These are phyloP conservation scores for Hyalella azteca DNA, from an alignment of 2,888 invertebrate genomes.

Conservation along the genomic window DNA sequence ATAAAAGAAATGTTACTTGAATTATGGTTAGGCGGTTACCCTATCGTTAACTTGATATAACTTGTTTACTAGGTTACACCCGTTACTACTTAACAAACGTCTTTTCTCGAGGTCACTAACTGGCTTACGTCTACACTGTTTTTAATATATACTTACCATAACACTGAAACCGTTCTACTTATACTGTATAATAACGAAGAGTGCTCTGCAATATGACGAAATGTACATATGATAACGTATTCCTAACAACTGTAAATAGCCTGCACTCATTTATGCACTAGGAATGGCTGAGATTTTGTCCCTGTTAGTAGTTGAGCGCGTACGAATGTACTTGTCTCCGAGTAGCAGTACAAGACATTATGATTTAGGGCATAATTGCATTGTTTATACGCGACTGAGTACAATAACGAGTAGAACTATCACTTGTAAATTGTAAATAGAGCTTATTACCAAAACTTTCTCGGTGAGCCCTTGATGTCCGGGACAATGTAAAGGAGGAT, in stretches of 20 bases:
- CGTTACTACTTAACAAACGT: not conserved
- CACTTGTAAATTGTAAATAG: slow-evolving; percentile 5
- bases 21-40: not conserved
- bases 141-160: too few species aligned
- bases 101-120: not conserved
- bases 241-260: not conserved
- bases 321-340: not conserved
- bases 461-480: too few species aligned
- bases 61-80: not conserved
- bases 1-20: not conserved
- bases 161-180: not conserved
- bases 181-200: not conserved
- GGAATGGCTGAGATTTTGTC: too few species aligned
- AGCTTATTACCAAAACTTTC: slow-evolving; percentile 10
- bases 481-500: too few species aligned
- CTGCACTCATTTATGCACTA: not conserved
- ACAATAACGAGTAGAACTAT: not conserved
- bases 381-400: not conserved
- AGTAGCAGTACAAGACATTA: not conserved
- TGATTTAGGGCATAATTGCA: not conserved
- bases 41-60: not conserved
- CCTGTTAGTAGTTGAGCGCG: not conserved
- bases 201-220: not conserved
- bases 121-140: not conserved
- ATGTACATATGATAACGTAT: not conserved